Percentiles rank a stretch among this genome's conserved stretches.
These are phyloP conservation scores for Arnoldichthys spilopterus DNA, from an alignment of 2,797 vertebrate species.

Conservation along the genomic window DNA sequence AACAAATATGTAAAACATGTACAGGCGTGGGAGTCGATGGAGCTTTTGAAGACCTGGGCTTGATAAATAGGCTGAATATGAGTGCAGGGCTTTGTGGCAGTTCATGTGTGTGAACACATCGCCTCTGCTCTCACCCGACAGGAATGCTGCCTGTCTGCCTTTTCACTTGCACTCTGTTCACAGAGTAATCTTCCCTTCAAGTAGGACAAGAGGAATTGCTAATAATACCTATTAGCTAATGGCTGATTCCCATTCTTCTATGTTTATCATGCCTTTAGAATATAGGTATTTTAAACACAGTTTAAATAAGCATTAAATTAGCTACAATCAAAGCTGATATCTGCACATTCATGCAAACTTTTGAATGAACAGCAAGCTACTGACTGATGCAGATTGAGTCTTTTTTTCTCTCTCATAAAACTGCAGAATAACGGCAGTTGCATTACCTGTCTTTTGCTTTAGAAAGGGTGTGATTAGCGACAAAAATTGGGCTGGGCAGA, in stretches of 20 bases:
- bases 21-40: constrained; percentile 68
- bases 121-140: constrained; percentile 53
- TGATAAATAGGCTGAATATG: constrained; percentile 71
- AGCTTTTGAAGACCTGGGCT: constrained; percentile 73
- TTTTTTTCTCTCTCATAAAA: constrained; percentile 17
- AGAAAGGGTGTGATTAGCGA: constrained; percentile 35
- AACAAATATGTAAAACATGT: constrained; percentile 67
- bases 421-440: constrained; percentile 30
- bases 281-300: neutral
- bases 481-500: constrained; percentile 38
- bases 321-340: neutral
- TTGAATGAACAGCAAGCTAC: constrained; percentile 24
- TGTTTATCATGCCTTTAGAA: constrained; percentile 19
- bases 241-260: constrained; percentile 42
- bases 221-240: constrained; percentile 58
- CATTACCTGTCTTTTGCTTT: constrained; percentile 18
- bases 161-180: constrained; percentile 38
- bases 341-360: neutral
- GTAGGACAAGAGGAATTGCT: constrained; percentile 50
- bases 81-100: constrained; percentile 55
- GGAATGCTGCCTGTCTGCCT: constrained; percentile 60
- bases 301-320: constrained; percentile 12
- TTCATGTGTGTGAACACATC: constrained; percentile 55
- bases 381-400: neutral
- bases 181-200: constrained; percentile 50